Evolutionary conservation across 37 sponge, comb jelly and placozoan species (phyloP).

Genomic region (Sycon ciliatum): DNA sequence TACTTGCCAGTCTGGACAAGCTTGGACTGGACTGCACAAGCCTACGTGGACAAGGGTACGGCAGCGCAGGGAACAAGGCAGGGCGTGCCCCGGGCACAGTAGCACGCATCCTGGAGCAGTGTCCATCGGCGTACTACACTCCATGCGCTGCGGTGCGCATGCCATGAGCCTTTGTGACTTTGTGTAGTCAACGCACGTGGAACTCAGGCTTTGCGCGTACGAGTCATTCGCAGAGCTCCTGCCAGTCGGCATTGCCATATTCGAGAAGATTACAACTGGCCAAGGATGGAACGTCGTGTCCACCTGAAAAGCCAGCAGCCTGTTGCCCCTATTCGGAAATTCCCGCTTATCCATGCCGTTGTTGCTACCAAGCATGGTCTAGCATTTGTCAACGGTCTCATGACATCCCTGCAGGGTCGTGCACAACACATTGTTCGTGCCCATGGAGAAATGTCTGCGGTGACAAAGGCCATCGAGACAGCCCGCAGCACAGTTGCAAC

Average conservation of each 20-base stretch:
- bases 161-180: too few species aligned
- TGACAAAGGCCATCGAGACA: conserved; percentile 19
- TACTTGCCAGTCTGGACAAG: conserved; percentile 11
- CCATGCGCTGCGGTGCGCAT: too few species aligned
- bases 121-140: conserved; percentile 32
- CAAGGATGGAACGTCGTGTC: conserved; percentile 37
- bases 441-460: conserved; percentile 32
- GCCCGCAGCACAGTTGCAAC: conserved; percentile 27
- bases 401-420: conserved; percentile 42
- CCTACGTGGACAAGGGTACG: conserved; percentile 61
- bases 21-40: conserved; percentile 41
- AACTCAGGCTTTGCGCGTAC: too few species aligned
- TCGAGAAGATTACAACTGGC: conserved; percentile 12
- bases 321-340: conserved; percentile 39
- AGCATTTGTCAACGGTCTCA: conserved; percentile 50
- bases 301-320: conserved; percentile 41
- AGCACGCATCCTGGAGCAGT: conserved; percentile 14
- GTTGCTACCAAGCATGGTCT: conserved; percentile 41
- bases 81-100: conserved; percentile 39
- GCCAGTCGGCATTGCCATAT: too few species aligned
- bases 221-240: too few species aligned
- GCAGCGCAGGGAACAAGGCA: conserved; percentile 65
- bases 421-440: conserved; percentile 48
- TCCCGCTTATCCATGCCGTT: conserved; percentile 39
- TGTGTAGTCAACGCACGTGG: conserved; percentile 29